Evolutionary conservation across 2,797 vertebrate genomes (phyloP).

Genomic region (Sebastes oblongus): DNA sequence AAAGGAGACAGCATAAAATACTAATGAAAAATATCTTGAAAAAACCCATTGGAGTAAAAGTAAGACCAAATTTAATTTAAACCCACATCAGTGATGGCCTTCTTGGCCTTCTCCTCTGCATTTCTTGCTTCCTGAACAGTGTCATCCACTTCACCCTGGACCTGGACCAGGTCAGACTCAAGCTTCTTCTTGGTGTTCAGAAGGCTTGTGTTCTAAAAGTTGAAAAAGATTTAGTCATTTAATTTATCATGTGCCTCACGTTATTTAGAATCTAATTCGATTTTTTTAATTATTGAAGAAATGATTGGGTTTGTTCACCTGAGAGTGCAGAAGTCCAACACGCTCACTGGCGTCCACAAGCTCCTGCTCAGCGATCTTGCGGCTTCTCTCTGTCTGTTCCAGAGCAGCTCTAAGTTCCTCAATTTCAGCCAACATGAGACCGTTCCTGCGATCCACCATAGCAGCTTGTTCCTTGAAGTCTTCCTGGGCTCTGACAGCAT

Average conservation of each 20-base stretch:
- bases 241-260: too few relatives aligned
- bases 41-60: accelerated
- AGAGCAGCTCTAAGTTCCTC: constrained; percentile 86
- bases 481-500: constrained; percentile 84
- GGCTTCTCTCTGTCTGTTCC: constrained; percentile 87
- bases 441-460: constrained; percentile 85
- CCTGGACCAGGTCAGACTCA: constrained; percentile 84
- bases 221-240: background rate
- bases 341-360: constrained; percentile 84
- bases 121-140: constrained; percentile 88
- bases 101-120: constrained; percentile 92
- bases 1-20: background rate
- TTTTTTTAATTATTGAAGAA: background rate
- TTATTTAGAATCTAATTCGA: too few relatives aligned
- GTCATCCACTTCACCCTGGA: constrained; percentile 88
- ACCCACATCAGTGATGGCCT: constrained; percentile 89
- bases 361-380: constrained; percentile 87
- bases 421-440: constrained; percentile 86
- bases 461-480: constrained; percentile 90
- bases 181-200: constrained; percentile 86
- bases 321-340: constrained; percentile 84
- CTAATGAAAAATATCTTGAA: background rate
- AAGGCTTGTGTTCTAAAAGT: constrained; percentile 83
- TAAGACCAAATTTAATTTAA: background rate
- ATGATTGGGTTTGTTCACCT: constrained; percentile 39